Evolutionary conservation across 2,113 vertebrate species (phyloP).

Genomic region (Meriones unguiculatus): DNA sequence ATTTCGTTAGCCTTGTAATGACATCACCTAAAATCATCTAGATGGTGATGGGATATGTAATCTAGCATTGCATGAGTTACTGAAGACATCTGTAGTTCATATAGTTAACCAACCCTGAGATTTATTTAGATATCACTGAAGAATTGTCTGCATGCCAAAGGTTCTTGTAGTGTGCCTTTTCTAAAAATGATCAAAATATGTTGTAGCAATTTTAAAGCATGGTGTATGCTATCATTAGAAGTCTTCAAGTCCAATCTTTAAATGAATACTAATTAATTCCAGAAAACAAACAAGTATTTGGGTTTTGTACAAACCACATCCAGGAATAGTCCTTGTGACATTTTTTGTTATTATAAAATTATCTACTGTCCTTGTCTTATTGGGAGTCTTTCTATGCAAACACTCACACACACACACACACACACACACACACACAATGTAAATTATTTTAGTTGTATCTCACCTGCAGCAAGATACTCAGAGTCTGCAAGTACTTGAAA

Average conservation of each 20-base stretch:
- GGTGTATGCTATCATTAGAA: slow-evolving; percentile 24
- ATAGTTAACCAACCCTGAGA: slow-evolving; percentile 40
- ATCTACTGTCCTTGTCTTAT: slow-evolving; percentile 15
- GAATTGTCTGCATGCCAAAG: slow-evolving; percentile 50
- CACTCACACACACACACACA: neutral
- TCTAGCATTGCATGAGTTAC: neutral
- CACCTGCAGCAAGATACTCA: neutral
- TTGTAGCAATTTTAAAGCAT: slow-evolving; percentile 45
- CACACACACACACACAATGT: neutral
- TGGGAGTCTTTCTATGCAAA: slow-evolving; percentile 53
- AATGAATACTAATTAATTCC: slow-evolving; percentile 56
- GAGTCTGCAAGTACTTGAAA: slow-evolving; percentile 10
- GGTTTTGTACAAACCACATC: slow-evolving; percentile 22
- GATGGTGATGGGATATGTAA: neutral
- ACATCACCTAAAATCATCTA: slow-evolving; percentile 38
- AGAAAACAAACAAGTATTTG: slow-evolving; percentile 52
- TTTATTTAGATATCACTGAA: slow-evolving; percentile 46
- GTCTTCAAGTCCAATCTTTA: slow-evolving; percentile 31
- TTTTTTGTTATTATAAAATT: slow-evolving; percentile 44
- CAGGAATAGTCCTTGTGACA: slow-evolving; percentile 36
- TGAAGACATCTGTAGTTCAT: slow-evolving; percentile 61
- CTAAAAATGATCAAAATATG: slow-evolving; percentile 70
- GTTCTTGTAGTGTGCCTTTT: slow-evolving; percentile 30
- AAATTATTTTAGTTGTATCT: slow-evolving; percentile 43
- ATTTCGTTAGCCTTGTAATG: slow-evolving; percentile 40